These are phyloP conservation scores for Conopomorpha cramerella DNA, from an alignment of 1,140 invertebrate species.

Conservation along the genomic window DNA sequence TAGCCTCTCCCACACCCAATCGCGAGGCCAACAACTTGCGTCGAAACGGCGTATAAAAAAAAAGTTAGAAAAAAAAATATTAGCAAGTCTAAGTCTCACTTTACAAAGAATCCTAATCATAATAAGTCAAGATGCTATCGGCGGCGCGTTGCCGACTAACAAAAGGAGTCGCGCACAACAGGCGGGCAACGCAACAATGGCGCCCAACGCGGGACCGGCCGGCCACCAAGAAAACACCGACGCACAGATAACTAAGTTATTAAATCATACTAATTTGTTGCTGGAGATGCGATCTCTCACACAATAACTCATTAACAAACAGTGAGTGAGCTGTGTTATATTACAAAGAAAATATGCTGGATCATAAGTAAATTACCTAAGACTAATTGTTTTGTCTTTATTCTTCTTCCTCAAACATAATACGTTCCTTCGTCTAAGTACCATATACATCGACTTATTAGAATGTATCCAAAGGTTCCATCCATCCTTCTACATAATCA, in stretches of 20 bases:
- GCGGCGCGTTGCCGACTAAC: constrained; percentile 43
- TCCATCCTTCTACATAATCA: too few relatives aligned
- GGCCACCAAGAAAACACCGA: constrained; percentile 53
- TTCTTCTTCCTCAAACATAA: too few relatives aligned
- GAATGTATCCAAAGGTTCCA: too few relatives aligned
- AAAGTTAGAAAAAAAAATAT: constrained; percentile 33
- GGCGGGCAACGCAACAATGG: constrained; percentile 48
- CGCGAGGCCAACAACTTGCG: constrained; percentile 2
- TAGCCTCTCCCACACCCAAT: too few relatives aligned
- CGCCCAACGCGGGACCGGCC: constrained; percentile 26
- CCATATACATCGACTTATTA: too few relatives aligned
- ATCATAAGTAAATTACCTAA: too few relatives aligned
- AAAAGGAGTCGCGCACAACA: constrained; percentile 46
- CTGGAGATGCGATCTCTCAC: constrained; percentile 36
- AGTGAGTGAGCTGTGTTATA: too few relatives aligned
- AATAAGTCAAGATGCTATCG: constrained; percentile 59
- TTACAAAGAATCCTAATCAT: constrained; percentile 57
- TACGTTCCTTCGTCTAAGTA: too few relatives aligned
- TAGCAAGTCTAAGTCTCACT: constrained; percentile 47
- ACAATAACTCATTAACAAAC: too few relatives aligned
- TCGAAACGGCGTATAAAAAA: constrained; percentile 10
- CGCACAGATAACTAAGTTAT: constrained; percentile 58
- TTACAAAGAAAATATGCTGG: too few relatives aligned
- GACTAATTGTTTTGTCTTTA: too few relatives aligned
- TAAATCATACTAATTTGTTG: constrained; percentile 60